Conservation (phyloP, 2,888 invertebrate species). For the Ethmia dodecea region DNA sequence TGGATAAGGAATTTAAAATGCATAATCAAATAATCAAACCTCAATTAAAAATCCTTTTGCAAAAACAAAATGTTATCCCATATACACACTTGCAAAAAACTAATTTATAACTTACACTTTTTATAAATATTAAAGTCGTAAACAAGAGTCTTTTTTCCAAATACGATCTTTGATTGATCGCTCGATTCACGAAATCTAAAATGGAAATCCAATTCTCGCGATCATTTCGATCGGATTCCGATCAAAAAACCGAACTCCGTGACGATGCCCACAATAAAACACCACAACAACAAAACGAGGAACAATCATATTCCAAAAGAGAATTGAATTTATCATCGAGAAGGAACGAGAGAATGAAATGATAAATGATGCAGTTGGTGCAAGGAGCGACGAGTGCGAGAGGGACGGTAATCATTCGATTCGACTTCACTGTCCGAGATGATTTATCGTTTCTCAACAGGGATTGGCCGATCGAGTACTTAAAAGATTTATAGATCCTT, state of each 20-base stretch:
- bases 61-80: too few relatives aligned
- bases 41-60: too few relatives aligned
- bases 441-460: slow-evolving; percentile 76
- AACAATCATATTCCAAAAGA: slow-evolving; percentile 75
- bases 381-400: slow-evolving; percentile 48
- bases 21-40: too few relatives aligned
- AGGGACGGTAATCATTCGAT: slow-evolving; percentile 50
- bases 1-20: too few relatives aligned
- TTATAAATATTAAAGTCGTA: slow-evolving; percentile 16
- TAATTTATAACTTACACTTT: background rate
- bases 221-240: slow-evolving; percentile 70
- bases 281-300: slow-evolving; percentile 72
- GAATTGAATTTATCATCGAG: slow-evolving; percentile 77
- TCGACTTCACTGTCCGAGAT: slow-evolving; percentile 66
- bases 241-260: slow-evolving; percentile 71
- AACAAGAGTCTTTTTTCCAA: slow-evolving; percentile 23
- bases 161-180: slow-evolving; percentile 53
- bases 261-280: slow-evolving; percentile 73
- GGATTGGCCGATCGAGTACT: slow-evolving; percentile 75
- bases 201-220: slow-evolving; percentile 74
- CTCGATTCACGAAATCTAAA: slow-evolving; percentile 60
- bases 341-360: slow-evolving; percentile 69
- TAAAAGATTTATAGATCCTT: slow-evolving; percentile 73
- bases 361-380: slow-evolving; percentile 66
- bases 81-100: too few relatives aligned